Conservation (phyloP, 2,888 invertebrate genomes). For the Caenorhabditis plicata region DNA sequence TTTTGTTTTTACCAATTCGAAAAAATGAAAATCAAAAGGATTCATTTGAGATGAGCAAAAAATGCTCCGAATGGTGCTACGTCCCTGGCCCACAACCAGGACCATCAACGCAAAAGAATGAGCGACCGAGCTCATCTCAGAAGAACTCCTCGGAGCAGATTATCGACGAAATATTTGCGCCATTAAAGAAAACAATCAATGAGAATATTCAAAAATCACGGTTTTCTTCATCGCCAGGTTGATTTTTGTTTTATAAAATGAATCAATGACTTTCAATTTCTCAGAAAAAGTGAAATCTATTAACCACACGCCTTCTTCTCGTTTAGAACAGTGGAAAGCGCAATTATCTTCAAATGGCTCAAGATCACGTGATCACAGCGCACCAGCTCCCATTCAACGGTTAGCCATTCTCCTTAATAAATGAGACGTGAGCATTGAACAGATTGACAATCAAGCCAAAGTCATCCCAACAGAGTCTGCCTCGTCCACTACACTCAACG, state of each 20-base stretch:
- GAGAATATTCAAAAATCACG: conserved; percentile 20
- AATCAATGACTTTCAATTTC: neutral
- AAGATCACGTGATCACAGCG: conserved; percentile 38
- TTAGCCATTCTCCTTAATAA: neutral
- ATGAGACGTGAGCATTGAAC: neutral
- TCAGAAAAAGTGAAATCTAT: conserved; percentile 26
- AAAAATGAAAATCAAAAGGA: conserved; percentile 2
- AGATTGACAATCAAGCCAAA: conserved; percentile 35
- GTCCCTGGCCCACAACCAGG: conserved; percentile 2
- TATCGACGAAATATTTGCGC: conserved; percentile 35
- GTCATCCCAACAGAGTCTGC: conserved; percentile 29
- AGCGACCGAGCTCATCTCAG: conserved; percentile 18
- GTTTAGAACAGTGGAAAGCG: conserved; percentile 44
- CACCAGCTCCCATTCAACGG: conserved; percentile 41
- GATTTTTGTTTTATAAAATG: neutral
- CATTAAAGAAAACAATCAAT: conserved; percentile 22
- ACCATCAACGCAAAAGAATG: neutral
- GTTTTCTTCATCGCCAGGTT: conserved; percentile 32
- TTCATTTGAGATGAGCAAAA: conserved; percentile 26
- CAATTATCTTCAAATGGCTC: conserved; percentile 33
- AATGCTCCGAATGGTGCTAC: conserved; percentile 21
- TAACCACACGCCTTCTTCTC: conserved; percentile 28
- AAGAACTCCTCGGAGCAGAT: conserved; percentile 19
- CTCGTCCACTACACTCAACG: conserved; percentile 31
- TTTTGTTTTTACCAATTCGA: no score